Evolutionary conservation across 2,888 invertebrate species (phyloP).

Genomic region (Mesoligia furuncula): DNA sequence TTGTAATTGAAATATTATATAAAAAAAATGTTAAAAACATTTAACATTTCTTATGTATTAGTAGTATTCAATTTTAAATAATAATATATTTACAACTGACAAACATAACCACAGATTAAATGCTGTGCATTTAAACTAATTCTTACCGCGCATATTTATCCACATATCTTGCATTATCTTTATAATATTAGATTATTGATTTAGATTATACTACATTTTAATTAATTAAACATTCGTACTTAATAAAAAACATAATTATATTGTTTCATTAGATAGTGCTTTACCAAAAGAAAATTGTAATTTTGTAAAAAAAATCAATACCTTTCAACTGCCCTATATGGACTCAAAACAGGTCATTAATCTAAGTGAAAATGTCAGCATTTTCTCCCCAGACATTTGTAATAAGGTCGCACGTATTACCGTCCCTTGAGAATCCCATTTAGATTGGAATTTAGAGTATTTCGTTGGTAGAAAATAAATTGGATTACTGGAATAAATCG

Average conservation of each 20-base stretch:
- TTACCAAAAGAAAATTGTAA: background rate
- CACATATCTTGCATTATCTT: no score
- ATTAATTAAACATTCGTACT: background rate
- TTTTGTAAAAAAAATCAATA: background rate
- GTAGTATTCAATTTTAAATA: no score
- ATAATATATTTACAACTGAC: no score
- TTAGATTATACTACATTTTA: background rate
- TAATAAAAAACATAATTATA: background rate
- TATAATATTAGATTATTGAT: no score
- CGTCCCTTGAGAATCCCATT: conserved; percentile 36
- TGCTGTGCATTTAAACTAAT: no score
- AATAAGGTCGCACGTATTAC: conserved; percentile 27
- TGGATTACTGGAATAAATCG: conserved; percentile 30
- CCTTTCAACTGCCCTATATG: background rate
- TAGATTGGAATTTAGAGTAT: conserved; percentile 35
- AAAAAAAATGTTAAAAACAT: no score
- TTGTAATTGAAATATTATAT: no score
- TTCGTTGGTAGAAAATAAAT: conserved; percentile 42
- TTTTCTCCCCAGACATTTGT: conserved; percentile 16
- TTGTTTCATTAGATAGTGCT: background rate
- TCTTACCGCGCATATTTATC: no score
- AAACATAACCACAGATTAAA: no score
- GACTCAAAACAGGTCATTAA: conserved; percentile 13
- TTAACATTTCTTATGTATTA: no score
- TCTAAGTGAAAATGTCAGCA: conserved; percentile 19